A percentile compares a stretch with the other conserved stretches of the same genome.
phyloP scores from a whole-genome alignment of 2,888 invertebrate genomes.

The Liopterus haemorrhoidalis region DNA sequence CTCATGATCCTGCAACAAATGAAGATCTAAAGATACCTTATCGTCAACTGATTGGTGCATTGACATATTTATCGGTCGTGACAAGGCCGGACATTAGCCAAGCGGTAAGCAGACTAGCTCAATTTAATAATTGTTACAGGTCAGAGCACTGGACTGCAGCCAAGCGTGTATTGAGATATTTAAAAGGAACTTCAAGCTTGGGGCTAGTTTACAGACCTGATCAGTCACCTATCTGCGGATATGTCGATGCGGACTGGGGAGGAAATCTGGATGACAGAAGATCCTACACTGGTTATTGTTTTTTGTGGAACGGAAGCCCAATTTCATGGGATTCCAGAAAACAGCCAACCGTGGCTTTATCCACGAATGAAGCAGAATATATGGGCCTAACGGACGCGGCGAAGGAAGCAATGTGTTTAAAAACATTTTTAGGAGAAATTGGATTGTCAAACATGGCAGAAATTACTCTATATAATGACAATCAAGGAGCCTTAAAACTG shows the following conservation, averaged over 20 bases:
- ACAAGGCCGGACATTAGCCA: too few relatives aligned
- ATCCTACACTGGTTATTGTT: not conserved
- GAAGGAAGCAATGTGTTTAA: not conserved
- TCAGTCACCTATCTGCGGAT: too few relatives aligned
- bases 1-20: too few relatives aligned
- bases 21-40: too few relatives aligned
- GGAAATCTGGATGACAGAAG: not conserved
- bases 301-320: not conserved
- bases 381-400: too few relatives aligned
- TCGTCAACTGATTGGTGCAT: too few relatives aligned
- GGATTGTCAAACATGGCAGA: not conserved
- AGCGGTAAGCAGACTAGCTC: too few relatives aligned
- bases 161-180: not conserved
- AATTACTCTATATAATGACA: not conserved
- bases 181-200: not conserved
- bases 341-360: not conserved
- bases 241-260: slow-evolving; percentile 8
- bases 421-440: not conserved
- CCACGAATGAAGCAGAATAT: too few relatives aligned
- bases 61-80: too few relatives aligned
- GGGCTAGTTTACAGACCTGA: too few relatives aligned
- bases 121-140: too few relatives aligned
- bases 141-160: not conserved
- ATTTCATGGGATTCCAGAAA: not conserved
- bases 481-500: not conserved